Evolutionary conservation across 2,113 vertebrate species (phyloP).

Genomic region (Rhea pennata): DNA sequence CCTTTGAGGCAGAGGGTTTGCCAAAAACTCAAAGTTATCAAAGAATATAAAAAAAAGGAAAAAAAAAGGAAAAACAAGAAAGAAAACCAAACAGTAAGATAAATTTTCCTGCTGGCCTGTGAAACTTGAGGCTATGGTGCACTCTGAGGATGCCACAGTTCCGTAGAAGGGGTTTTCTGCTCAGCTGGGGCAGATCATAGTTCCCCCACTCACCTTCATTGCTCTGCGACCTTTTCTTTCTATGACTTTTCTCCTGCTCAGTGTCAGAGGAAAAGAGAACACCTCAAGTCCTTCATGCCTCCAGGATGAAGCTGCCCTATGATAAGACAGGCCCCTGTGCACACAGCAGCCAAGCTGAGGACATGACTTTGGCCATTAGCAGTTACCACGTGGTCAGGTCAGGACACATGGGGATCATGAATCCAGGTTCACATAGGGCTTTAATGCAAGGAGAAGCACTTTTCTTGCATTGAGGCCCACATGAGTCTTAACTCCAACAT

Average conservation of each 20-base stretch:
- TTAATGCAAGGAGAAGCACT: not conserved
- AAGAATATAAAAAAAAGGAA: not conserved
- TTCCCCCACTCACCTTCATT: not conserved
- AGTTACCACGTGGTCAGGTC: not conserved
- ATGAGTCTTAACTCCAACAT: not conserved
- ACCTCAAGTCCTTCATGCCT: not conserved
- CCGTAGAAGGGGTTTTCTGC: not conserved
- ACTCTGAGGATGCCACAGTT: not conserved
- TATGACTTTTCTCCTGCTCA: not conserved
- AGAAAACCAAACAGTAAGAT: not conserved
- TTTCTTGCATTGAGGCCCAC: not conserved
- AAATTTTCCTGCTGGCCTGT: not conserved
- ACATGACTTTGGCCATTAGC: not conserved
- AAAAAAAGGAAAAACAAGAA: not conserved
- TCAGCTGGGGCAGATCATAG: not conserved
- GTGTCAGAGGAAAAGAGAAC: not conserved
- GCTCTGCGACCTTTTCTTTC: not conserved
- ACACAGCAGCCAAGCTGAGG: not conserved
- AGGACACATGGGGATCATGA: not conserved
- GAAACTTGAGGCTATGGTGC: rapidly evolving
- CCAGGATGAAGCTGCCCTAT: not conserved
- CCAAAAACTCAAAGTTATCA: not conserved
- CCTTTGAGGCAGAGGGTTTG: not conserved
- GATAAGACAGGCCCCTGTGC: not conserved
- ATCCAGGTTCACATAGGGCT: rapidly evolving